A percentile compares a stretch with the other conserved stretches of the same genome.
Conservation (phyloP, 1,140 invertebrate genomes). For the Cotesia glomerata region DNA sequence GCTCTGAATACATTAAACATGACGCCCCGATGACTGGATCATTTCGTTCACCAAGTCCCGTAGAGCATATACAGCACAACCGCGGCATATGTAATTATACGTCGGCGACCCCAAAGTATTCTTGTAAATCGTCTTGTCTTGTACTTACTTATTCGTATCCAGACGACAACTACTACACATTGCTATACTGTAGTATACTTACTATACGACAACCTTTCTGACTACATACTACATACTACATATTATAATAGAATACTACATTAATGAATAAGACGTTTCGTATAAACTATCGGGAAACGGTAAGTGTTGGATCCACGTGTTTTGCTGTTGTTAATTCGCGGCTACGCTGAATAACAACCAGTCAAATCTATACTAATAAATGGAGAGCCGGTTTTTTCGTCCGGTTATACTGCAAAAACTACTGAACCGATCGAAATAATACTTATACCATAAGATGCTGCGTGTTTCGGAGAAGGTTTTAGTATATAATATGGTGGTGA, state of each 20-base stretch:
- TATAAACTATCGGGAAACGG: conserved; percentile 16
- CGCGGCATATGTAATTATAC: conserved; percentile 40
- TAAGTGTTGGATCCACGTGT: conserved; percentile 24
- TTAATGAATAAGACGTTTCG: neutral
- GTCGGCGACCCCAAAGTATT: conserved; percentile 37
- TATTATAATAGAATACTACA: too few relatives aligned
- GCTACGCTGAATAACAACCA: conserved; percentile 26
- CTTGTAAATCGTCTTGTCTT: conserved; percentile 25
- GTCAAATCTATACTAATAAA: too few relatives aligned
- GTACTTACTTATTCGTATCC: conserved; percentile 4
- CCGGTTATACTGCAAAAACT: too few relatives aligned
- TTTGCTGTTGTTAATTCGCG: conserved; percentile 18
- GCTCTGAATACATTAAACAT: conserved; percentile 44
- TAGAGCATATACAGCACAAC: conserved; percentile 25
- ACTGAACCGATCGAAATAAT: too few relatives aligned
- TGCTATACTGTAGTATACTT: neutral
- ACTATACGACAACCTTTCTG: neutral
- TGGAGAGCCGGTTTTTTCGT: too few relatives aligned
- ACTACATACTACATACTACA: too few relatives aligned
- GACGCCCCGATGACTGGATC: conserved; percentile 38
- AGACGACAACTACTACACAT: too few relatives aligned
- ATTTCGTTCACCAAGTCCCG: conserved; percentile 38
- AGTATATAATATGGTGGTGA: too few relatives aligned
- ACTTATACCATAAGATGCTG: too few relatives aligned
- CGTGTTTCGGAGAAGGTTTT: too few relatives aligned